Conservation (phyloP, 1,140 invertebrate genomes). For the Aphidius gifuensis region DNA sequence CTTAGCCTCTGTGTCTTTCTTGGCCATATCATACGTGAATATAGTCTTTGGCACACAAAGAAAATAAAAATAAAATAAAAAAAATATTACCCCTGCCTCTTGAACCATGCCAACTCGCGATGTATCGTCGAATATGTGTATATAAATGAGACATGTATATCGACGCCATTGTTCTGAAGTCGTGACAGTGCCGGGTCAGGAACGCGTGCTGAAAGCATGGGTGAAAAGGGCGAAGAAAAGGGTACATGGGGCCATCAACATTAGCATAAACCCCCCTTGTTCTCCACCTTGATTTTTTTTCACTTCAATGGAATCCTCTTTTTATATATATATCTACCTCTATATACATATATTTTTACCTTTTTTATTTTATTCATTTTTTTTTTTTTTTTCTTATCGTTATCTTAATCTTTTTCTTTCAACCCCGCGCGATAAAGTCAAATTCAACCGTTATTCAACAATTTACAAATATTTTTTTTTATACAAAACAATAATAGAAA, state of each 20-base stretch:
- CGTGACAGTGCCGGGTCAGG: conserved; percentile 46
- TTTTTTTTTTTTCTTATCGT: not conserved
- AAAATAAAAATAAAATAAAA: too few species aligned
- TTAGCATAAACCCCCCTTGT: conserved; percentile 38
- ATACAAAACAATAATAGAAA: not conserved
- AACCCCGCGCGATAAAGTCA: too few species aligned
- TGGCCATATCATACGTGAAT: too few species aligned
- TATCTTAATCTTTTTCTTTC: too few species aligned
- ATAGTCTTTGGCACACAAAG: too few species aligned
- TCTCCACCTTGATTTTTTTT: not conserved
- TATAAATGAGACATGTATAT: conserved; percentile 50
- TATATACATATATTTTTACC: conserved; percentile 21
- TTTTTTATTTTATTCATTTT: not conserved
- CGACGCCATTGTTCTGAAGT: conserved; percentile 48
- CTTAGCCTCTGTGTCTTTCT: too few species aligned
- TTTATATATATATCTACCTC: conserved; percentile 37
- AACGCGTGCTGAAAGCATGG: conserved; percentile 39
- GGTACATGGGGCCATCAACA: conserved; percentile 29
- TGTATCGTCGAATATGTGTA: conserved; percentile 42
- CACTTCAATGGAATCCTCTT: conserved; percentile 18
- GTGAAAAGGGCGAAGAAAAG: conserved; percentile 24
- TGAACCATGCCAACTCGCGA: not conserved
- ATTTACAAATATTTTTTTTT: not conserved
- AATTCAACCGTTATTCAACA: too few species aligned
- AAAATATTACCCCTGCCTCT: too few species aligned